These are phyloP conservation scores for Hydrolagus colliei DNA, from an alignment of 2,797 vertebrate species.

Conservation along the genomic window DNA sequence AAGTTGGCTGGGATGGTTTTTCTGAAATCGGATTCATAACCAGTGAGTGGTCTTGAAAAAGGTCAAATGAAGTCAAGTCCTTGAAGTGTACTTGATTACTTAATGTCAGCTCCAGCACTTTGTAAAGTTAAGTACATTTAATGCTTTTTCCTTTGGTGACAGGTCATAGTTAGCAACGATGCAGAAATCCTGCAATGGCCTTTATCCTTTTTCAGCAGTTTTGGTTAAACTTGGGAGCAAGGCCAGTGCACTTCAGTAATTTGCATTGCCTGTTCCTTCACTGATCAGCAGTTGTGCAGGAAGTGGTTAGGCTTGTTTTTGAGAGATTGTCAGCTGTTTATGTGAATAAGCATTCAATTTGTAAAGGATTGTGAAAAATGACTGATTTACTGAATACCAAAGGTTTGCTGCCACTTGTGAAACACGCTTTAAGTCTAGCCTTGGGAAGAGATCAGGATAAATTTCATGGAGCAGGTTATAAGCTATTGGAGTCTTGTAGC, in stretches of 20 bases:
- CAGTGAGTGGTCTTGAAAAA: background rate
- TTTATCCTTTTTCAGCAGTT: conserved; percentile 22
- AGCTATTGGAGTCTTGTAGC: no score
- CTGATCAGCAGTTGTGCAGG: conserved; percentile 60
- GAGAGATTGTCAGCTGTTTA: background rate
- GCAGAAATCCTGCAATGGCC: background rate
- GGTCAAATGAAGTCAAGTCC: background rate
- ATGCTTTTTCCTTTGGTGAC: conserved; percentile 19
- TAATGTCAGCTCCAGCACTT: background rate
- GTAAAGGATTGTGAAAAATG: background rate
- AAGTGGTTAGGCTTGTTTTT: conserved; percentile 47
- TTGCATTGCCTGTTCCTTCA: conserved; percentile 42
- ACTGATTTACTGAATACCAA: background rate
- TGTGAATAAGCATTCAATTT: background rate
- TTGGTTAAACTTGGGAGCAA: conserved; percentile 38
- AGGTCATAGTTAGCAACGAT: background rate
- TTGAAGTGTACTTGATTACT: background rate
- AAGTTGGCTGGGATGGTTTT: background rate
- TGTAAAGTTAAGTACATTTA: background rate
- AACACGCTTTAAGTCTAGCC: no score
- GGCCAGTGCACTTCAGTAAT: conserved; percentile 36
- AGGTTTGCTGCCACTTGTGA: no score
- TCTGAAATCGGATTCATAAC: background rate
- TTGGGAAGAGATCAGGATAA: no score
- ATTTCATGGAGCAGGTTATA: no score